Evolutionary conservation across 2,797 vertebrate genomes (phyloP).

Genomic region (Podarcis siculus): DNA sequence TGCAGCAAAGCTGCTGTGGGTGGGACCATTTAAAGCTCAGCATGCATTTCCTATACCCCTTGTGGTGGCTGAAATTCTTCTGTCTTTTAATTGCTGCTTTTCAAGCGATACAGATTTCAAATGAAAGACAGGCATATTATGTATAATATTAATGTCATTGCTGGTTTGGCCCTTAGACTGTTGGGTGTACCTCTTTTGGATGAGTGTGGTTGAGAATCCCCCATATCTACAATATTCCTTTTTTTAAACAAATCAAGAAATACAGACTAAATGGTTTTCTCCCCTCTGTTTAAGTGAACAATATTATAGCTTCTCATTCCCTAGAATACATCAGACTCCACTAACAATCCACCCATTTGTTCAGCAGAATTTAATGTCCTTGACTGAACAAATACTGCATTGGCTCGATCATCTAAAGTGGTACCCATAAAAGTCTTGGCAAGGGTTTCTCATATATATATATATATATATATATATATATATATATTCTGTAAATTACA

Average conservation of each 20-base stretch:
- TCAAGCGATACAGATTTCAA: too few relatives aligned
- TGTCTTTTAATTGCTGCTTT: neutral
- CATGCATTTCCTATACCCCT: too few relatives aligned
- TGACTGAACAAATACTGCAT: conserved; percentile 27
- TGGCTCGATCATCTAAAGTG: conserved; percentile 16
- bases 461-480: neutral
- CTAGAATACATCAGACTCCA: neutral
- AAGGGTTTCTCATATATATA: neutral
- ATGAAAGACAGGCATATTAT: too few relatives aligned
- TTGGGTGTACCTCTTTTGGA: neutral
- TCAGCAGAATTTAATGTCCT: conserved; percentile 33
- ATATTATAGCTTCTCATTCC: conserved; percentile 22
- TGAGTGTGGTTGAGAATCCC: neutral
- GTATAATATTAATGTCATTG: neutral
- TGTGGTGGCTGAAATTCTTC: too few relatives aligned
- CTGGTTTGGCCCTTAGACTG: neutral
- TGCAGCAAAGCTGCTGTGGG: too few relatives aligned
- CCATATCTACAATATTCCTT: neutral
- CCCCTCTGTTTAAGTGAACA: neutral
- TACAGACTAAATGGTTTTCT: conserved; percentile 9
- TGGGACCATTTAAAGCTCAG: too few relatives aligned
- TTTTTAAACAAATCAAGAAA: neutral
- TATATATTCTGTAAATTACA: conserved; percentile 11
- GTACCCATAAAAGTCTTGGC: conserved; percentile 30
- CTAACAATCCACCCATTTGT: conserved; percentile 29